Base-by-base conservation (phyloP, 2,113 vertebrate species). In the Phalacrocorax carbo region DNA sequence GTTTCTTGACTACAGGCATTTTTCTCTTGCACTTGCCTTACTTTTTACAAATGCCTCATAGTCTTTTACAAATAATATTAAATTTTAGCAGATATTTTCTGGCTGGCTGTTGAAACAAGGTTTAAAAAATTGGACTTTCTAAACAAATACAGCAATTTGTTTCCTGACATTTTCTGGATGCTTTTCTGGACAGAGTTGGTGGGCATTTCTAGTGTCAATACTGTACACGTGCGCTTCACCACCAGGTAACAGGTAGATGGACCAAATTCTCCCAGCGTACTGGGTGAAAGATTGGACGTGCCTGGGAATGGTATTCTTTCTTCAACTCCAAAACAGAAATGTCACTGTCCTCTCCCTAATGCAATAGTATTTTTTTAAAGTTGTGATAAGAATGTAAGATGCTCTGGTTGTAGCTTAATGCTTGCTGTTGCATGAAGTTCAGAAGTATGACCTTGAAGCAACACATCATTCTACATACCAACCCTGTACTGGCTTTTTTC, bases 21-120 rank as follows among this genome's bases (percentile, higher is more conserved):
- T 90, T 92, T 60, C 77, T 95, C 11, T 77, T 77, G 77, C 92
- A 85, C 54, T 97, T 94, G 62, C 75, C 54, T 93, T 76, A 83
- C 32, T 55, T 95, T 90, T 92, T 88, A 80, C 83, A 29, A 86
- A 88, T 36, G 30, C 26, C 23, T 93, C 49, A 62, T 54, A 77
- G 44, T 34, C 29, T 83, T 72, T 69, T 88, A 26, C 0, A 1
- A 65, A 70, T 52, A 58, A 90, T 29, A 25, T 66, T 70, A 8
- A 83, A 58, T 83, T 88, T 77, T 42, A 70, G 40, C 23, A 34
- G 4, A 17, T 68, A 36, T 92, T 72, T 49, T 77, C 54, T 42
- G 52, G 16, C n/a, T 58, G 58, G 16, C 44, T 80, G 26, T 52
- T 85, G 42, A 52, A 85, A 55, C 5, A 2, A 7, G 22, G 80